Percentiles rank a stretch among this genome's conserved stretches.
These are phyloP conservation scores for Thalpophila matura DNA, from an alignment of 2,888 invertebrate species.

Conservation along the genomic window DNA sequence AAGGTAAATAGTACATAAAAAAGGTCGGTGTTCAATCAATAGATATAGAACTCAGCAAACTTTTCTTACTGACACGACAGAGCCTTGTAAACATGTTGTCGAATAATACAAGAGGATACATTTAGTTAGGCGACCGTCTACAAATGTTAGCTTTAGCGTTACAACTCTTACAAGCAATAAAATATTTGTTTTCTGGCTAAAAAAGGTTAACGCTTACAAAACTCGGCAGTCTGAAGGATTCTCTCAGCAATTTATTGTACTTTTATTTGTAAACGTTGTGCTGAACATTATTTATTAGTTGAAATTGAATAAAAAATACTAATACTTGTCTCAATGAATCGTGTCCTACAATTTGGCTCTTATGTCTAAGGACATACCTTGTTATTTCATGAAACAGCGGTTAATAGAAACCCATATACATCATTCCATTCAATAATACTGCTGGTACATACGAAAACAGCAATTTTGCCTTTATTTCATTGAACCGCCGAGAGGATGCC, in stretches of 20 bases:
- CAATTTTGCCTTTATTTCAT: too few species aligned
- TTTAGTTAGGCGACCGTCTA: constrained; percentile 45
- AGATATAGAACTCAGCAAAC: constrained; percentile 10
- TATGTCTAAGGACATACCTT: not conserved
- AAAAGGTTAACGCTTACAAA: constrained; percentile 38
- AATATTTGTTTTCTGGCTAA: constrained; percentile 52
- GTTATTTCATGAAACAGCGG: not conserved
- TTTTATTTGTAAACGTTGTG: constrained; percentile 13
- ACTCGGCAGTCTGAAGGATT: constrained; percentile 3
- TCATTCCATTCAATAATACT: too few species aligned
- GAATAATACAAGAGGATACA: constrained; percentile 40
- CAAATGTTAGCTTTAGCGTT: constrained; percentile 47
- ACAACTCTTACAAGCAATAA: constrained; percentile 42
- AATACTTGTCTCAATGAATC: too few species aligned
- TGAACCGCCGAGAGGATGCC: too few species aligned
- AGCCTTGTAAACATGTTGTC: constrained; percentile 39
- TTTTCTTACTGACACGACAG: constrained; percentile 30
- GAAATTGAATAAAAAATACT: constrained; percentile 1
- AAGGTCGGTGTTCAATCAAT: constrained; percentile 24
- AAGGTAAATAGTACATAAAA: not conserved
- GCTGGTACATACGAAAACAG: too few species aligned
- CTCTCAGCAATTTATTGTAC: constrained; percentile 9
- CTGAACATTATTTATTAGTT: not conserved
- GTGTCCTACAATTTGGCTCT: too few species aligned
- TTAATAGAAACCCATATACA: too few species aligned